phyloP scores from a whole-genome alignment of 1,140 invertebrate species.

The Solen grandis region DNA sequence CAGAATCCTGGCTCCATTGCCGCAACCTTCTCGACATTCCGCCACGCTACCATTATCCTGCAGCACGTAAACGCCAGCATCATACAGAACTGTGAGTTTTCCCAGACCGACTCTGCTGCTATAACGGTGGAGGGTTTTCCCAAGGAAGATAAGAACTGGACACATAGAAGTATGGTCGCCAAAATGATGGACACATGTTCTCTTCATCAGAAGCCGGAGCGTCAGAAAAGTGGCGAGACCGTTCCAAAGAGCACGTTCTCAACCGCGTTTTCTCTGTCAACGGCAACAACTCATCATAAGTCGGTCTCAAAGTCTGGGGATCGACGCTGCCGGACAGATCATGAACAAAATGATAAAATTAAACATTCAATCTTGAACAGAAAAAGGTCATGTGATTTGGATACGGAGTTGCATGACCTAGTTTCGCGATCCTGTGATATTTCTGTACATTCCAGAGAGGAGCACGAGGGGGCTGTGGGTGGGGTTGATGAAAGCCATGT shows the following conservation, averaged over 20 bases:
- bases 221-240: slow-evolving; percentile 41
- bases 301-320: slow-evolving; percentile 45
- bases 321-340: neutral
- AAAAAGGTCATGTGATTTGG: neutral
- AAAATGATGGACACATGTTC: slow-evolving; percentile 58
- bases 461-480: slow-evolving; percentile 27
- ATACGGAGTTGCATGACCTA: slow-evolving; percentile 23
- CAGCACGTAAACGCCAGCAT: slow-evolving; percentile 72
- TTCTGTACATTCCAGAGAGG: neutral
- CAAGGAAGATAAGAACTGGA: slow-evolving; percentile 75
- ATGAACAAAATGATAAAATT: neutral
- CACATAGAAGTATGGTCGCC: slow-evolving; percentile 63
- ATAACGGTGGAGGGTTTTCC: slow-evolving; percentile 74
- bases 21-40: slow-evolving; percentile 73
- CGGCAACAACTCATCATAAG: slow-evolving; percentile 58
- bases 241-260: slow-evolving; percentile 29
- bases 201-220: slow-evolving; percentile 39
- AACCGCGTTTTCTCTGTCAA: slow-evolving; percentile 63
- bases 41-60: slow-evolving; percentile 72
- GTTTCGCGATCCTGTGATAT: slow-evolving; percentile 24
- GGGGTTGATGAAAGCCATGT: slow-evolving; percentile 3
- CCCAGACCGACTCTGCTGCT: slow-evolving; percentile 72
- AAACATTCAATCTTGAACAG: neutral
- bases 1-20: slow-evolving; percentile 72
- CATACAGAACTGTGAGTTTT: slow-evolving; percentile 77